phyloP scores from a whole-genome alignment of 2,113 vertebrate genomes.

The Chauna torquata region DNA sequence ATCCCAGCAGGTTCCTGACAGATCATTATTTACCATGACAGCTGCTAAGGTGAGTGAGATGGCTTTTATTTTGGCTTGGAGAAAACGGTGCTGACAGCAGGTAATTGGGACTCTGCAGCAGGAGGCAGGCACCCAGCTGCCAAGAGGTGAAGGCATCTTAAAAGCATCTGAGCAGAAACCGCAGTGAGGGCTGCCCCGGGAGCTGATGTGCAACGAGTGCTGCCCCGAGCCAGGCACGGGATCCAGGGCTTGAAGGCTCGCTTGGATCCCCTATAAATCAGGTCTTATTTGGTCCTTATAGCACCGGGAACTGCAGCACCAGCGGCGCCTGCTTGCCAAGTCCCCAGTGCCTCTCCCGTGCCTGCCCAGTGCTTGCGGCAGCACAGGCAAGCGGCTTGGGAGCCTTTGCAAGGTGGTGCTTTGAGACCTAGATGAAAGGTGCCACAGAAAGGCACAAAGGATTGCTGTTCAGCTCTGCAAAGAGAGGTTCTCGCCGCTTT shows the following conservation, averaged over 20 bases:
- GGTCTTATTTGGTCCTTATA: neutral
- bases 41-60: neutral
- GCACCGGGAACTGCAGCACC: neutral
- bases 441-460: neutral
- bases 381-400: fast-evolving
- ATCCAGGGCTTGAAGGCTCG: neutral
- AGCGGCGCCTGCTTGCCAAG: neutral
- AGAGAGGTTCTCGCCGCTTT: neutral
- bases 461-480: neutral
- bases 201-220: neutral
- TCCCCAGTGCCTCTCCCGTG: fast-evolving
- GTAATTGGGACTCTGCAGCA: neutral
- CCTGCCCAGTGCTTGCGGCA: neutral
- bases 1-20: neutral
- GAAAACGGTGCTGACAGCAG: constrained; percentile 2
- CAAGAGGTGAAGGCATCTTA: neutral
- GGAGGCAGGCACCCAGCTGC: neutral
- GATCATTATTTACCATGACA: neutral
- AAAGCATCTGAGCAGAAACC: neutral
- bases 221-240: neutral
- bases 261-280: neutral
- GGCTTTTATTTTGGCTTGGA: neutral
- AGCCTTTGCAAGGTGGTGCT: neutral
- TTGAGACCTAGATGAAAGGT: neutral
- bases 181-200: neutral